Evolutionary conservation across 1,140 invertebrate genomes (phyloP).

Genomic region (Pseudomyrmex sp.): DNA sequence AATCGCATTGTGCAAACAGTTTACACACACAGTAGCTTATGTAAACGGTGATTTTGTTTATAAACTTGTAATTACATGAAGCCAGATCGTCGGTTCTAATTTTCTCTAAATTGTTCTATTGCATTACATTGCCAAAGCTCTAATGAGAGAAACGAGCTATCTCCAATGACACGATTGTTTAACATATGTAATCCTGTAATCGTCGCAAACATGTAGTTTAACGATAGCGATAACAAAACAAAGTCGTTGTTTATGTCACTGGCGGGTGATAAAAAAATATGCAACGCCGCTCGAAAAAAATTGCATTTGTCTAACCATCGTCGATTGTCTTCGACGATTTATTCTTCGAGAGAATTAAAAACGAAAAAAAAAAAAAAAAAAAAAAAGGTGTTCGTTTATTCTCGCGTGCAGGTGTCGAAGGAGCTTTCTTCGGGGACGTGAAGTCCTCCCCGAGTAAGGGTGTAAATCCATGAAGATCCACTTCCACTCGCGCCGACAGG

Average conservation of each 20-base stretch:
- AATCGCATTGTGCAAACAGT: neutral
- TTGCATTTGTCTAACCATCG: neutral
- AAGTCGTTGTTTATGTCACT: neutral
- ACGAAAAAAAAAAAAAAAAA: slow-evolving; percentile 19
- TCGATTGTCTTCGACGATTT: neutral
- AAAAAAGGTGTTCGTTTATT: slow-evolving; percentile 37
- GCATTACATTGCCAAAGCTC: neutral
- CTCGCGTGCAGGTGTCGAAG: slow-evolving; percentile 12
- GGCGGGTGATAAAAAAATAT: neutral
- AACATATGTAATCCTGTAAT: too few species aligned
- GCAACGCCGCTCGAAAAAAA: neutral
- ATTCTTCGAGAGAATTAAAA: neutral
- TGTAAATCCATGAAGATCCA: slow-evolving; percentile 60
- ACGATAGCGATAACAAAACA: neutral
- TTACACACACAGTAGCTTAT: neutral
- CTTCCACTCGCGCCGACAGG: slow-evolving; percentile 9
- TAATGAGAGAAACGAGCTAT: neutral
- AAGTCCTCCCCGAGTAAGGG: slow-evolving; percentile 14
- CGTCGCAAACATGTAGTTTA: too few species aligned
- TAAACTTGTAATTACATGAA: neutral
- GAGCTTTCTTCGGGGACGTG: neutral
- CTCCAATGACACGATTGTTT: neutral
- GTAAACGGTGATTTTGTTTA: neutral
- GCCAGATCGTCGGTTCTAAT: neutral
- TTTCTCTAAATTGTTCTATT: neutral